phyloP scores from a whole-genome alignment of 2,797 vertebrate species.

The Ptychadena robeensis region DNA sequence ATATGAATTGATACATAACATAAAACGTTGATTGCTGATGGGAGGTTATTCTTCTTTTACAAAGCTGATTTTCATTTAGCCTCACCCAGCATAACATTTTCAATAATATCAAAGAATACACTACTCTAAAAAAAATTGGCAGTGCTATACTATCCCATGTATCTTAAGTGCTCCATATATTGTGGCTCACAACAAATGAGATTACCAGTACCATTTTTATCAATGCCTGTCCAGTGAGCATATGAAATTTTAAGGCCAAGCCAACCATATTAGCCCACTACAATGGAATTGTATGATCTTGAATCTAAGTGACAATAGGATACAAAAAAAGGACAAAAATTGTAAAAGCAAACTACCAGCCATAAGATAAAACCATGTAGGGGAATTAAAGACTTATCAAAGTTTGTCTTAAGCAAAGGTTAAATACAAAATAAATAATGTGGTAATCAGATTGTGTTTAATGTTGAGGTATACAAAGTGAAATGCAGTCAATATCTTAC shows the following conservation, averaged over 20 bases:
- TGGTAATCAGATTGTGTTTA: not conserved
- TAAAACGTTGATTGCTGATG: not conserved
- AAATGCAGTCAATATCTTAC: not conserved
- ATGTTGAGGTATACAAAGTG: not conserved
- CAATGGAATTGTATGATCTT: too few species aligned
- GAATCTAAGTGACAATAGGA: too few species aligned
- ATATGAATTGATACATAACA: not conserved
- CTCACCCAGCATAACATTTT: not conserved
- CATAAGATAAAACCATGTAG: too few species aligned
- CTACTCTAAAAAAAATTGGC: not conserved
- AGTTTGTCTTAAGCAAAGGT: not conserved
- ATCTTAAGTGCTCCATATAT: not conserved
- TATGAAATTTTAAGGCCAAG: not conserved
- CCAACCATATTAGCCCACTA: not conserved
- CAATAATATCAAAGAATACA: not conserved
- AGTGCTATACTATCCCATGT: not conserved
- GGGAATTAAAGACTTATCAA: too few species aligned
- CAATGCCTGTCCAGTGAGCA: not conserved
- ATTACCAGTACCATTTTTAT: not conserved
- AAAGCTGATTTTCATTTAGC: not conserved
- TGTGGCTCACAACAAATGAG: not conserved
- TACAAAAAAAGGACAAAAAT: too few species aligned
- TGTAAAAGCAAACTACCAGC: too few species aligned
- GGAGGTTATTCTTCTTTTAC: not conserved
- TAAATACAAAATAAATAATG: not conserved